A percentile compares a stretch with the other conserved stretches of the same genome.
These are phyloP conservation scores for rabbit (Oryctolagus cuniculus) DNA, from an alignment of 2,113 vertebrate species.

Conservation along the genomic window DNA sequence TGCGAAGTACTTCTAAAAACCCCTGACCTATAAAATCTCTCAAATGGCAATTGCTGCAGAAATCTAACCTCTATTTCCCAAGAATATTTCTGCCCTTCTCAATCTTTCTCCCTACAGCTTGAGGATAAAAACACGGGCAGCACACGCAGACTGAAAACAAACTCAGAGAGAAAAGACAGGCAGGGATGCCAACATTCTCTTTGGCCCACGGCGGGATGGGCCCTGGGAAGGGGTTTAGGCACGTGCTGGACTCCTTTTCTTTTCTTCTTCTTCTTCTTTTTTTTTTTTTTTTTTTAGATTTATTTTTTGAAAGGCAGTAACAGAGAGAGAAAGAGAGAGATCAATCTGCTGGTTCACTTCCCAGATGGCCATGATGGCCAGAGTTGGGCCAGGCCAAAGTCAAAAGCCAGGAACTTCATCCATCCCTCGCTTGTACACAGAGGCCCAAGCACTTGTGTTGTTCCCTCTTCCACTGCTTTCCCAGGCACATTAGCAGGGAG, in stretches of 20 bases:
- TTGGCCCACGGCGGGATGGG: background rate
- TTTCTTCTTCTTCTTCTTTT: too few species aligned
- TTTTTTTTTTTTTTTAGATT: too few species aligned
- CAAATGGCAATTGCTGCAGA: conserved; percentile 17
- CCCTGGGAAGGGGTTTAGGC: background rate
- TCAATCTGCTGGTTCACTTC: too few species aligned
- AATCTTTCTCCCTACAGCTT: background rate
- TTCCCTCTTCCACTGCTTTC: too few species aligned
- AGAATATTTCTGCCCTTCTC: background rate
- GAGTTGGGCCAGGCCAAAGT: too few species aligned
- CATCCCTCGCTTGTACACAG: too few species aligned
- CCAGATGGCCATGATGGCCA: too few species aligned
- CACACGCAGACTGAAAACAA: background rate
- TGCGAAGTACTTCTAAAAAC: conserved; percentile 59
- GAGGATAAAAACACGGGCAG: background rate
- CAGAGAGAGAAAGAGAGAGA: too few species aligned
- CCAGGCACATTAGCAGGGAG: too few species aligned
- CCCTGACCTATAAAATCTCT: conserved; percentile 12
- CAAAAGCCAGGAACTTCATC: too few species aligned
- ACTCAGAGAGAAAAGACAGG: background rate
- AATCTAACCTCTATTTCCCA: conserved; percentile 25
- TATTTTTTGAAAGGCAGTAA: too few species aligned
- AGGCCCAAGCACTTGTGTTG: too few species aligned
- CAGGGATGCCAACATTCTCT: background rate
- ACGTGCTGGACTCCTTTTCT: background rate